Evolutionary conservation across 2,888 invertebrate species (phyloP).

Genomic region (Drosophila siamana): DNA sequence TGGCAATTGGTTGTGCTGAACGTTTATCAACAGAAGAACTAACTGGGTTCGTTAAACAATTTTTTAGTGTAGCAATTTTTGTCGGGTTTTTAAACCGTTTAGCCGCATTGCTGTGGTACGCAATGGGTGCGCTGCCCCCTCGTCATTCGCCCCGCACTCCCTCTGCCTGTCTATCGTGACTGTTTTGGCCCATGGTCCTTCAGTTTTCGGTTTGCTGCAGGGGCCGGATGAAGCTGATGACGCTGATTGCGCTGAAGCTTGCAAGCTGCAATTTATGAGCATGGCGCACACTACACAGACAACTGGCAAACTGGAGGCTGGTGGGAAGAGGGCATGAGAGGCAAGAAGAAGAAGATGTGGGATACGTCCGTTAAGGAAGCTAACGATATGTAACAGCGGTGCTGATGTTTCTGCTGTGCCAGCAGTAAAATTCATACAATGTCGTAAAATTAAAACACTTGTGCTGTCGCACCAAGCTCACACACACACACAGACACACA

Average conservation of each 20-base stretch:
- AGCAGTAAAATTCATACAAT: constrained; percentile 84
- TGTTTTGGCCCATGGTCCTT: constrained; percentile 19
- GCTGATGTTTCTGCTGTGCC: constrained; percentile 80
- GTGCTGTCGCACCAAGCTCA: constrained; percentile 67
- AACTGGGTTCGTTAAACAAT: constrained; percentile 36
- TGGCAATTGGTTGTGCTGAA: constrained; percentile 17
- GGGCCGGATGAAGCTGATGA: constrained; percentile 79
- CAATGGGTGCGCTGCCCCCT: constrained; percentile 5
- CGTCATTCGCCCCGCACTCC: background rate
- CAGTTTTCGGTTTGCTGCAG: constrained; percentile 55
- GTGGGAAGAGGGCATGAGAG: constrained; percentile 9
- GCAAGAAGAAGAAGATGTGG: constrained; percentile 62
- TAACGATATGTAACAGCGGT: constrained; percentile 77
- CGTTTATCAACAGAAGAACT: constrained; percentile 24
- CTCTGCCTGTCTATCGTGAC: background rate
- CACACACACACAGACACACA: constrained; percentile 25
- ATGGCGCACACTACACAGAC: constrained; percentile 62
- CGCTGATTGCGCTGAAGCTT: constrained; percentile 79
- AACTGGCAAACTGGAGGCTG: constrained; percentile 19
- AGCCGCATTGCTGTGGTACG: constrained; percentile 23
- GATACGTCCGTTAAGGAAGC: constrained; percentile 80
- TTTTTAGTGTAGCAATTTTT: constrained; percentile 14
- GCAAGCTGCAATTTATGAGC: constrained; percentile 80
- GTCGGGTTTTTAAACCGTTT: constrained; percentile 33
- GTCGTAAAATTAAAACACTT: constrained; percentile 84